Base-by-base conservation (phyloP, 1,140 invertebrate species). In the Philopotamus ludificatus region DNA sequence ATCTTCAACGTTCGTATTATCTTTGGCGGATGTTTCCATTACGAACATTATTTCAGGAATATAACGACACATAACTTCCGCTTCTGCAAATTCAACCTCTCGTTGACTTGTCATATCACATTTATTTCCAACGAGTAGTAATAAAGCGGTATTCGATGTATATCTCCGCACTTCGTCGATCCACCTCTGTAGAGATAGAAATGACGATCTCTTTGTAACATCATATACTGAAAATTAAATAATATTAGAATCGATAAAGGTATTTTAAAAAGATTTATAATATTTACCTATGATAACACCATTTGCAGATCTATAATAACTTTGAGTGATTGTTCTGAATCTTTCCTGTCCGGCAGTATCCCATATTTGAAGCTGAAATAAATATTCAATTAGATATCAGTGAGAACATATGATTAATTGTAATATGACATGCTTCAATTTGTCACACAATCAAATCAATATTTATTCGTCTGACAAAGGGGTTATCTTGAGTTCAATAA, bases 341-440 rank as follows among this genome's bases (percentile, higher is more conserved):
- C 93, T 83, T 77, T 97, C 94, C 75, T 96, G 93, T 0, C 94
- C 93, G 51, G 93, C 93, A 23, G 93, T 97, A 77, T 97, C 93
- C 93, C 92, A 97, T 72, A 94, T 93, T 85, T 94, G 92, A 57
- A 95, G 81, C 92, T 92, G 74, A 70, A 82, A 66, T 66, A 73
- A 64, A 70, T 67, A 70, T 53, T 42, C 21, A 63, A 28, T 50
- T 65, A 23, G 12, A 49, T 16, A 58, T 28, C 3, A 51, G 45
- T 59, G 28, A 4, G 12, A 26, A 26, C 16, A 65, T 21, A 55
- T 22, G 25, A 23, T 47, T 3, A 9, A 55, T 41, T 44, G 28
- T n/a, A 26, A n/a, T 20, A 9, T 21, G 22, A 4, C 3, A 50
- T 15, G 12, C 2, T 44, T 3, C n/a, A 15, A 44, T 44, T 39